Conservation (phyloP, 2,113 vertebrate genomes). For the Pavo muticus region DNA sequence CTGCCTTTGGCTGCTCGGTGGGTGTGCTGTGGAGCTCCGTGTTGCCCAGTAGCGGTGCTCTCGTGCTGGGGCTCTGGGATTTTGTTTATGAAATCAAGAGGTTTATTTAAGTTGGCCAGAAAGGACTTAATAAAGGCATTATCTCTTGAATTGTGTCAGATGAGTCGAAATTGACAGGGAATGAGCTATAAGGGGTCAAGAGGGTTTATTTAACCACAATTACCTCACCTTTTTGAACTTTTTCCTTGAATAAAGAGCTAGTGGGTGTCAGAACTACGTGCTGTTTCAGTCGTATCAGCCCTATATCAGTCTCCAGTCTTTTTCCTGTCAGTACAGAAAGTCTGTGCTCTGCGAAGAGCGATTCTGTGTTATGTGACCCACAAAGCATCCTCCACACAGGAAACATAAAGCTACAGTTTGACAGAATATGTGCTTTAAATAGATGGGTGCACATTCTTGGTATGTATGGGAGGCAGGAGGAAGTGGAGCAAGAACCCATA, state of each 20-base stretch:
- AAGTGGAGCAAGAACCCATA: not conserved
- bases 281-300: not conserved
- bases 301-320: not conserved
- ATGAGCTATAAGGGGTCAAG: not conserved
- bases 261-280: not conserved
- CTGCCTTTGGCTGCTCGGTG: not conserved
- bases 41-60: rapidly evolving
- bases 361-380: not conserved
- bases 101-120: not conserved
- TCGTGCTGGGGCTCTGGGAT: rapidly evolving
- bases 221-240: not conserved
- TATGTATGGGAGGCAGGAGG: not conserved
- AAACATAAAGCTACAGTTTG: not conserved
- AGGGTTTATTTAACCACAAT: not conserved
- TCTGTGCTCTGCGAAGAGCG: not conserved
- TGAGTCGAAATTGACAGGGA: not conserved
- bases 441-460: not conserved
- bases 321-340: not conserved
- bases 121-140: not conserved
- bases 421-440: not conserved
- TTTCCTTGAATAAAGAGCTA: not conserved
- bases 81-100: not conserved
- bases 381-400: not conserved
- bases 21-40: rapidly evolving
- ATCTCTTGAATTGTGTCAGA: not conserved